These are phyloP conservation scores for Typhlichthys eigenmanni DNA, from an alignment of 2,797 vertebrate genomes.

Conservation along the genomic window DNA sequence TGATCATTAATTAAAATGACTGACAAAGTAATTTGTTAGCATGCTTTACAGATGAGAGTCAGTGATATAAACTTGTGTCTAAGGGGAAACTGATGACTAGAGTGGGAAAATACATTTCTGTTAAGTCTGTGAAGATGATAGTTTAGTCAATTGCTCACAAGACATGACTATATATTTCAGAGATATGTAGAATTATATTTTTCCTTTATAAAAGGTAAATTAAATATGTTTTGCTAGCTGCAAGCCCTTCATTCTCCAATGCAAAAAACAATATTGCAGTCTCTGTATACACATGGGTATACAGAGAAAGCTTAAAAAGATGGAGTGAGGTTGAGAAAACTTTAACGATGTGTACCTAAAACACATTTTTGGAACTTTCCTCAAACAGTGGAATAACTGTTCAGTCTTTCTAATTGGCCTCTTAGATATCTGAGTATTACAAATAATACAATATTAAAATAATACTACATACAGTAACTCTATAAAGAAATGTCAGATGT, in stretches of 20 bases:
- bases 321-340: not conserved
- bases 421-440: not conserved
- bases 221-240: no score
- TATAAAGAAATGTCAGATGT: no score
- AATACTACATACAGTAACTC: no score
- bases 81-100: conserved; percentile 38
- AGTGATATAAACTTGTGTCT: conserved; percentile 47
- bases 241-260: not conserved
- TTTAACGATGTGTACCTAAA: conserved; percentile 6
- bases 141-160: not conserved
- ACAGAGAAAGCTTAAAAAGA: not conserved
- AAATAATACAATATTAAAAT: no score
- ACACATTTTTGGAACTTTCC: not conserved
- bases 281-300: not conserved
- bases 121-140: conserved; percentile 38
- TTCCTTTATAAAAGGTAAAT: not conserved
- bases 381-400: not conserved
- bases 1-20: conserved; percentile 60
- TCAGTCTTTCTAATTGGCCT: conserved; percentile 15
- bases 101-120: conserved; percentile 47
- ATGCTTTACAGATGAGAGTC: conserved; percentile 17
- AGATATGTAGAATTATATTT: conserved; percentile 8
- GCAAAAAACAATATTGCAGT: not conserved
- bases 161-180: not conserved
- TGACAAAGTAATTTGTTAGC: conserved; percentile 57